phyloP scores from a whole-genome alignment of 2,888 invertebrate species.

The Sipunculus nudus region DNA sequence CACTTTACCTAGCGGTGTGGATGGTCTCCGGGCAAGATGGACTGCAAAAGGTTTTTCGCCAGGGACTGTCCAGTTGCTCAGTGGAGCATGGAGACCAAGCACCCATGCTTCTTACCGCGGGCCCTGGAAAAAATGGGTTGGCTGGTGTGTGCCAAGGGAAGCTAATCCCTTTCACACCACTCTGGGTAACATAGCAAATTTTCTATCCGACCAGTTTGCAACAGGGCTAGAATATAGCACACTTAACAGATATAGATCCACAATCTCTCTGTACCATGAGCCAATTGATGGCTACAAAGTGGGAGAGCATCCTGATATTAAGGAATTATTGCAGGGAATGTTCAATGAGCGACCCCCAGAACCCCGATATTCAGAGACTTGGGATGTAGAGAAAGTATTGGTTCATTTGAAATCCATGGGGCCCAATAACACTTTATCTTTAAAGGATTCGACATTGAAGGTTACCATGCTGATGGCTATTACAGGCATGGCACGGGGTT shows the following conservation, averaged over 20 bases:
- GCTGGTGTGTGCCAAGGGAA: neutral
- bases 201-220: neutral
- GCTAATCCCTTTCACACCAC: neutral
- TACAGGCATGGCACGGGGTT: too few relatives aligned
- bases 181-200: neutral
- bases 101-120: neutral
- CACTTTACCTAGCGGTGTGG: neutral
- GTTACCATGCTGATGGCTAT: too few relatives aligned
- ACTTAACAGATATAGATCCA: neutral
- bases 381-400: neutral
- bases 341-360: neutral
- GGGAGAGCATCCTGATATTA: neutral
- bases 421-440: neutral
- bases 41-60: neutral
- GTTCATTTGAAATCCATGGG: neutral
- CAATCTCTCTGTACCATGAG: neutral
- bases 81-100: neutral
- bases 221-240: neutral
- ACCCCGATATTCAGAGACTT: neutral
- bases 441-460: neutral
- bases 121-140: conserved; percentile 6
- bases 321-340: neutral
- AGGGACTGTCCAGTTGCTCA: neutral
- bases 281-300: neutral
- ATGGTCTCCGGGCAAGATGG: neutral